Evolutionary conservation across 1,140 invertebrate genomes (phyloP).

Genomic region (Cotesia chilonis): DNA sequence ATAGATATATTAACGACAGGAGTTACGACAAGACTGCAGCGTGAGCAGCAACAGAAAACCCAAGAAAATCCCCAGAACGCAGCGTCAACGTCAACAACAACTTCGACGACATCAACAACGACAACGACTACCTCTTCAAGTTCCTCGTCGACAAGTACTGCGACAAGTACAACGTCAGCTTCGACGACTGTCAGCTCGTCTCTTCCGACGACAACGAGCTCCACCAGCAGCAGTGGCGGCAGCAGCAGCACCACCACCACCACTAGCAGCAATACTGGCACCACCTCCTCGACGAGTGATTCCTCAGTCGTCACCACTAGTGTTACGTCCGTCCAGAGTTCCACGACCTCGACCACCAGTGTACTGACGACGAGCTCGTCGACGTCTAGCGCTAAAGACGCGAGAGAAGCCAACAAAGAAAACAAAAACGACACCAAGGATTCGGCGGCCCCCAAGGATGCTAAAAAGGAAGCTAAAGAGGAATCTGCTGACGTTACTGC

Average conservation of each 20-base stretch:
- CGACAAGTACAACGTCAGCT: conserved; percentile 50
- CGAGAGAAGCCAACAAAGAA: conserved; percentile 59
- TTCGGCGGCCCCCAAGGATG: conserved; percentile 32
- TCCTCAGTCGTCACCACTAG: conserved; percentile 39
- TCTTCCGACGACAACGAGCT: conserved; percentile 39
- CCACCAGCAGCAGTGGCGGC: conserved; percentile 36
- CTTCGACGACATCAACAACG: conserved; percentile 50
- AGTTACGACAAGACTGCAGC: conserved; percentile 80
- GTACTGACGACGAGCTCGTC: conserved; percentile 50
- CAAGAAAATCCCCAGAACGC: conserved; percentile 62
- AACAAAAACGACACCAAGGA: conserved; percentile 57
- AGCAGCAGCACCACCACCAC: conserved; percentile 34
- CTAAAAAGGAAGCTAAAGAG: conserved; percentile 52
- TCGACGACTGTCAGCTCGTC: conserved; percentile 37
- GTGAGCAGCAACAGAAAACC: conserved; percentile 78
- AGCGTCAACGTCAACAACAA: conserved; percentile 49
- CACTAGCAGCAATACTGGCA: conserved; percentile 39
- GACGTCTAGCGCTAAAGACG: conserved; percentile 54
- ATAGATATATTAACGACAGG: conserved; percentile 77
- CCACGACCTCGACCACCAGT: conserved; percentile 53
- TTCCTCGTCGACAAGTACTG: conserved; percentile 37
- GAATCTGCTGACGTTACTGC: conserved; percentile 50
- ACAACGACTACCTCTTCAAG: conserved; percentile 46
- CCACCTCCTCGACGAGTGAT: conserved; percentile 36
- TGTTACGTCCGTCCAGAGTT: conserved; percentile 50